Evolutionary conservation across 1,140 invertebrate species (phyloP).

Genomic region (Mamestra configurata): DNA sequence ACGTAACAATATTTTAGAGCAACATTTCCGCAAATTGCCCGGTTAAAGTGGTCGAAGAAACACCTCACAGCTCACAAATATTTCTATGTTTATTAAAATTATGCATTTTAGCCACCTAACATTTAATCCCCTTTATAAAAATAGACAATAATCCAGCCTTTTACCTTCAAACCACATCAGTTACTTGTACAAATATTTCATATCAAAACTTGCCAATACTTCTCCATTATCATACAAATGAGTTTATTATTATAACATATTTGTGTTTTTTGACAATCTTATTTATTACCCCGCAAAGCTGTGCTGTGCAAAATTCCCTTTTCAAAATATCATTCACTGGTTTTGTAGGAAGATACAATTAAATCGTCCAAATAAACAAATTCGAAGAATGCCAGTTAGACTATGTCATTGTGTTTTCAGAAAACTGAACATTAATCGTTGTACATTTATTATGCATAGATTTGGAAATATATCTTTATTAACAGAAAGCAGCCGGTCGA

Average conservation of each 20-base stretch:
- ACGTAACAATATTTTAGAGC: neutral
- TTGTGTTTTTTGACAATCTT: slow-evolving; percentile 64
- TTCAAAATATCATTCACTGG: neutral
- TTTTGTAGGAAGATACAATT: neutral
- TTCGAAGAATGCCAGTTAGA: neutral
- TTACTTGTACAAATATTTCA: slow-evolving; percentile 67
- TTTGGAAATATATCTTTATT: neutral
- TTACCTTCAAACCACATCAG: slow-evolving; percentile 52
- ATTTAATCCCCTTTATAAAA: slow-evolving; percentile 78
- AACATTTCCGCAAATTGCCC: neutral
- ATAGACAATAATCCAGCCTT: slow-evolving; percentile 70
- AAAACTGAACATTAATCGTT: too few species aligned
- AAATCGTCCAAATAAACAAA: neutral
- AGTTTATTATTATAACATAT: slow-evolving; percentile 59
- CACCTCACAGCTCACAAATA: slow-evolving; percentile 40
- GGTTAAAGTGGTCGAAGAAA: slow-evolving; percentile 44
- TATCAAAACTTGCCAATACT: slow-evolving; percentile 72
- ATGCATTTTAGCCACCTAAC: slow-evolving; percentile 81
- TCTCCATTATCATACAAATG: slow-evolving; percentile 59
- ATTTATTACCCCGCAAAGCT: slow-evolving; percentile 45
- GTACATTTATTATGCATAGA: neutral
- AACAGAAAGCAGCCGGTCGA: too few species aligned
- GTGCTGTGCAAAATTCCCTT: neutral
- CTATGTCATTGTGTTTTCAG: neutral
- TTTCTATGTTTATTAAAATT: slow-evolving; percentile 57